Conservation (phyloP, 1,140 invertebrate species). For the Octopus sinensis region DNA sequence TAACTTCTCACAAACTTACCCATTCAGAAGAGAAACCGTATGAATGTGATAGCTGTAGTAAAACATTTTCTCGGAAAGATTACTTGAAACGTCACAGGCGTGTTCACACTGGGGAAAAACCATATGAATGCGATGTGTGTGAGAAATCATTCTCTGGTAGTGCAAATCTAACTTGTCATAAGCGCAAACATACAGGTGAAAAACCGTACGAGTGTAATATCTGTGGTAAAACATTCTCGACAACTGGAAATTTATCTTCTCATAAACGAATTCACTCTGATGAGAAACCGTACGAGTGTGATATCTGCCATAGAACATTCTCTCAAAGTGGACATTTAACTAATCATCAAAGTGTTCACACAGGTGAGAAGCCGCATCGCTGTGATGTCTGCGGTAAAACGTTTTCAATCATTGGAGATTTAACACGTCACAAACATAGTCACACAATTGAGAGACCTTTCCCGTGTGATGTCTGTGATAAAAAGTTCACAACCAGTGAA, state of each 20-base stretch:
- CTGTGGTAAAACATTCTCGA: too few relatives aligned
- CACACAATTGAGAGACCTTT: conserved; percentile 24
- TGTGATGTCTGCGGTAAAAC: conserved; percentile 97
- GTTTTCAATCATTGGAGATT: conserved; percentile 61
- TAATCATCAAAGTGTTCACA: conserved; percentile 68
- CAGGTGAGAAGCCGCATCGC: conserved; percentile 92
- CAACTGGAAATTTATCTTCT: too few relatives aligned
- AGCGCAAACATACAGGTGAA: too few relatives aligned
- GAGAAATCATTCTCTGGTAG: too few relatives aligned
- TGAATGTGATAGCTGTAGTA: conserved; percentile 62
- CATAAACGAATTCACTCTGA: too few relatives aligned
- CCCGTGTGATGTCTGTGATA: not conserved
- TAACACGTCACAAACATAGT: conserved; percentile 19
- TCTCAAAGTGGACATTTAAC: conserved; percentile 5
- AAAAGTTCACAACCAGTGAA: not conserved
- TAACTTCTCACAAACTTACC: conserved; percentile 29
- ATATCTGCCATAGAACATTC: too few relatives aligned
- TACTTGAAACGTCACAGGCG: too few relatives aligned
- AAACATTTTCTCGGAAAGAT: conserved; percentile 33
- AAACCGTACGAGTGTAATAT: too few relatives aligned
- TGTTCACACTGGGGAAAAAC: too few relatives aligned
- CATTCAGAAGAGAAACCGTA: conserved; percentile 22
- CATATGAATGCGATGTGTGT: too few relatives aligned
- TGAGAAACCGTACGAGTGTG: too few relatives aligned
- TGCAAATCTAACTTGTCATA: too few relatives aligned